Base-by-base conservation (phyloP, 2,888 invertebrate genomes). In the Latrodectus elegans region DNA sequence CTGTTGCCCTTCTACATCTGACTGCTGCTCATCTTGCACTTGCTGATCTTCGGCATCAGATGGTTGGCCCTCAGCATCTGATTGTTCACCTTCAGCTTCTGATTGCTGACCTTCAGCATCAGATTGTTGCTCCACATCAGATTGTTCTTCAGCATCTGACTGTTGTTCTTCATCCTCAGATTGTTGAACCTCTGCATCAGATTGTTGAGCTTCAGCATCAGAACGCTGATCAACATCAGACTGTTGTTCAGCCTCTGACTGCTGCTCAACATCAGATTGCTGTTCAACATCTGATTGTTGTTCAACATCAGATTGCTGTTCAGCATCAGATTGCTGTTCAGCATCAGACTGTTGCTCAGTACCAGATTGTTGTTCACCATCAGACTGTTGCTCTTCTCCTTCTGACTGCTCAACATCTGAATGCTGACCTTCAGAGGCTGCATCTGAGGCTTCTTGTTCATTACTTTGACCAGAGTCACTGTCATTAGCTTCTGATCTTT, bases 171-270 rank as follows among this genome's bases (percentile, higher is more conserved):
- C 76, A 2, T 4, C 53, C 14, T 75, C 83, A 6, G 83, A 75
- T 8, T 83, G 83, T 10, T 75, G 60, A 12, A 6, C 53, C 52
- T 77, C 83, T 22, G 60, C 84, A 14, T 84, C 83, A 26, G 79
- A 79, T 9, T 68, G 77, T 55, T 79, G 53, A 17, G 72, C 80
- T 14, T 52, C 74, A n/a, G 60, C 84, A 22, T 84, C 83, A 53
- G 79, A 79, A 9, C 53, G 77, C 26, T 79, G 53, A 1, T 76
- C 76, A n/a, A 26, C 76, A 60, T 72, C 80, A 17, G 84, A 84
- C 22, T 72, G 74, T 17, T 80, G 64, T n/a, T 82, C 87, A 22
- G 70, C 87, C 52, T 82, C 87, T 10, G 87, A 88, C 49, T 64
- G 15, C 0, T 60, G 14, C 1, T 60, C 60, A 60, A 11, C 60